phyloP scores from a whole-genome alignment of 2,113 vertebrate genomes.

The Sinocyclocheilus anophthalmus region DNA sequence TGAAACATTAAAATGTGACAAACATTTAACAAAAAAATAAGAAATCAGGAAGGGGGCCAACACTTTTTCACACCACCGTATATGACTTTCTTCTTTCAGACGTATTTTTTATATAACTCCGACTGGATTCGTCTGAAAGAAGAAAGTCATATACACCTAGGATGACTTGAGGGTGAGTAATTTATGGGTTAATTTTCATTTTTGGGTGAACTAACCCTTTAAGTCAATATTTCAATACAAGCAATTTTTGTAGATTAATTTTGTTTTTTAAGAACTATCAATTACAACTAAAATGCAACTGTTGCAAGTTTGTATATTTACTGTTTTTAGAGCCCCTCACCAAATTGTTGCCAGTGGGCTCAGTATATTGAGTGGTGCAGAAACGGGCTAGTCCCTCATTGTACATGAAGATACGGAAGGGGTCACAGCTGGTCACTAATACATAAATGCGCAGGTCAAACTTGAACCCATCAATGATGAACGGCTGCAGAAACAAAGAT shows the following conservation, averaged over 20 bases:
- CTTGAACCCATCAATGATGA: constrained; percentile 80
- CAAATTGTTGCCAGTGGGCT: constrained; percentile 76
- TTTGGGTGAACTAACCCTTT: no score
- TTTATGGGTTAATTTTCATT: no score
- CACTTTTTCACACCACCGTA: no score
- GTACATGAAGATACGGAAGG: constrained; percentile 80
- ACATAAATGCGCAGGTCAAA: constrained; percentile 84
- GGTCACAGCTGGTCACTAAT: constrained; percentile 83
- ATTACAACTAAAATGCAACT: not conserved
- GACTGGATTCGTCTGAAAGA: no score
- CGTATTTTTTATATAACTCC: no score
- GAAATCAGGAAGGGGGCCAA: no score
- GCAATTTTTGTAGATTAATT: not conserved
- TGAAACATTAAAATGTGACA: no score
- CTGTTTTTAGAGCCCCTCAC: constrained; percentile 63
- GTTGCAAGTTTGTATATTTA: not conserved
- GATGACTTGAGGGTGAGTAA: no score
- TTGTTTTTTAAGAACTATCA: not conserved
- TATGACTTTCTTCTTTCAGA: no score
- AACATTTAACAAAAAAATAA: no score
- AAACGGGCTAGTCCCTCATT: constrained; percentile 80
- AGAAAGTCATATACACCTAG: no score
- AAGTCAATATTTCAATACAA: not conserved
- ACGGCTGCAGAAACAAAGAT: constrained; percentile 67
- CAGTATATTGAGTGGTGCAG: constrained; percentile 79